These are phyloP conservation scores for Phoxinus phoxinus DNA, from an alignment of 2,113 vertebrate genomes.

Conservation along the genomic window DNA sequence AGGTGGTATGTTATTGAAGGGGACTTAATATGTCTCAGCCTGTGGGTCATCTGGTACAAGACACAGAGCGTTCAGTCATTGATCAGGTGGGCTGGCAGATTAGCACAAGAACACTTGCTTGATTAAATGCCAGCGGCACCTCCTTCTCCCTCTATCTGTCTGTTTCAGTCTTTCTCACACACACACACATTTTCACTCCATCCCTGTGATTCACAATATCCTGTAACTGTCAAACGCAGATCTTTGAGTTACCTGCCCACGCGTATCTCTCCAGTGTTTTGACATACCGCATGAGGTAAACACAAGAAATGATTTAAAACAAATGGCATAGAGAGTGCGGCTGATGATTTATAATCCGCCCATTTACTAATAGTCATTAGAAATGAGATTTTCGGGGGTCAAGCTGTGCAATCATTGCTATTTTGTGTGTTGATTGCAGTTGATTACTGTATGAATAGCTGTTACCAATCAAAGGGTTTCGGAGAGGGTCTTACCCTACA, in stretches of 20 bases:
- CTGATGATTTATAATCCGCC: not conserved
- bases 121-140: conserved; percentile 40
- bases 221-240: conserved; percentile 20
- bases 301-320: not conserved
- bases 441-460: conserved; percentile 61
- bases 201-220: conserved; percentile 13
- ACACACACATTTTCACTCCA: conserved; percentile 18
- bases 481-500: conserved; percentile 28
- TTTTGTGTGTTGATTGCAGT: conserved; percentile 57
- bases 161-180: not conserved
- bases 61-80: conserved; percentile 44
- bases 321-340: not conserved
- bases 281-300: conserved; percentile 5
- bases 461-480: conserved; percentile 49
- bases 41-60: conserved; percentile 37
- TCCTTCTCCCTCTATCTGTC: conserved; percentile 19
- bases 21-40: conserved; percentile 44
- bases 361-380: conserved; percentile 8
- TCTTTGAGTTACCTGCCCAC: not conserved
- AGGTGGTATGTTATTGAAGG: not conserved
- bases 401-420: conserved; percentile 54
- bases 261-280: not conserved
- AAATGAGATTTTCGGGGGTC: conserved; percentile 37
- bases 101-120: conserved; percentile 40
- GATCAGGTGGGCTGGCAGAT: conserved; percentile 52